Percentiles rank a stretch among this genome's conserved stretches.
Evolutionary conservation across 2,113 vertebrate species (phyloP).

Genomic region (Climacteris rufus): DNA sequence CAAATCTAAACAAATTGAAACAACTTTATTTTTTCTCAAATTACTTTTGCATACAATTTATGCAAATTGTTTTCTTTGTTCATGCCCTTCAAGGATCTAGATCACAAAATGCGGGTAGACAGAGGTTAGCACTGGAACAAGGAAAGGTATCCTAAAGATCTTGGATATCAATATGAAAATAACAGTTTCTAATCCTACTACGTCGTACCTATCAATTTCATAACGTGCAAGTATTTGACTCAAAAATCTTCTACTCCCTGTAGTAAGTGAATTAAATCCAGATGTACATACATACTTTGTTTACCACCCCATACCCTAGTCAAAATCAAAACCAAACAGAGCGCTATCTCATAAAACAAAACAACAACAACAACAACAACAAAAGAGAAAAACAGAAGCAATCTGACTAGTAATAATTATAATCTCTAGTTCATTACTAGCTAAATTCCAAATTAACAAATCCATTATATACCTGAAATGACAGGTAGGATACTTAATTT

Average conservation of each 20-base stretch:
- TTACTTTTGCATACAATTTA: neutral
- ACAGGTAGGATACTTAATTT: neutral
- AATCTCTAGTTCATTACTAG: neutral
- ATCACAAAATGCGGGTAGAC: neutral
- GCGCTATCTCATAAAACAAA: neutral
- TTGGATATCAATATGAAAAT: neutral
- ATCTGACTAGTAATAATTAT: neutral
- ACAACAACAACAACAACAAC: neutral
- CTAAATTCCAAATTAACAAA: neutral
- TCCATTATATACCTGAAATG: neutral
- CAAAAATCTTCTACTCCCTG: neutral
- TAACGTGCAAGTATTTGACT: neutral
- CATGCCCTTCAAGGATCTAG: neutral
- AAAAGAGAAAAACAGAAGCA: neutral
- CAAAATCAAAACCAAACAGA: neutral
- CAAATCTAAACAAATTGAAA: neutral
- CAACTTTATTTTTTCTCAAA: neutral
- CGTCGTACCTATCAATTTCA: neutral
- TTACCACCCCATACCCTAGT: neutral
- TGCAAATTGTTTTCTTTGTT: neutral
- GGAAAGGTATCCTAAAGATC: neutral
- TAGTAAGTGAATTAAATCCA: neutral
- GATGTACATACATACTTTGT: accelerated
- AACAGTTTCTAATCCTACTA: neutral
- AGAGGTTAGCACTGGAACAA: neutral